Evolutionary conservation across 2,113 vertebrate species (phyloP).

Genomic region (Gobio gobio): DNA sequence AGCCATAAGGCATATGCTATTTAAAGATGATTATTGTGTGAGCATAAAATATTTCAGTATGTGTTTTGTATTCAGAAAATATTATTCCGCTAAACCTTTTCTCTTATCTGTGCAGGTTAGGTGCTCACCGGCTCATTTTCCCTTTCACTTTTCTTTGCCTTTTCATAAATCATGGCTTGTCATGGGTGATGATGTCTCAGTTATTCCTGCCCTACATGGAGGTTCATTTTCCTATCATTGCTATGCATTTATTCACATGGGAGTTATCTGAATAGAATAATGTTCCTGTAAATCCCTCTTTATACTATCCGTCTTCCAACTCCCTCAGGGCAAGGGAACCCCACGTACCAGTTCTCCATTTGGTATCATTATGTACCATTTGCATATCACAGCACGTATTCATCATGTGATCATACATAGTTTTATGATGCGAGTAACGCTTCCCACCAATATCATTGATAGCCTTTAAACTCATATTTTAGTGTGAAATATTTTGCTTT

Average conservation of each 20-base stretch:
- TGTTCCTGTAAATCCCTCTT: constrained; percentile 39
- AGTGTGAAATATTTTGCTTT: constrained; percentile 7
- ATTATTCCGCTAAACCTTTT: not conserved
- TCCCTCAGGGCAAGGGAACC: constrained; percentile 16
- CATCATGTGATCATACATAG: constrained; percentile 22
- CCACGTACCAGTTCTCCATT: constrained; percentile 10
- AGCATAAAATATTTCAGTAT: not conserved
- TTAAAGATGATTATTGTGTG: constrained; percentile 14
- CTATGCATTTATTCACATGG: constrained; percentile 49
- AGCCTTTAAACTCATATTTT: constrained; percentile 10
- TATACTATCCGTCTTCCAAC: constrained; percentile 11
- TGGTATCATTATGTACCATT: constrained; percentile 41
- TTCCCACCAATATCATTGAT: not conserved
- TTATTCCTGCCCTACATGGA: constrained; percentile 32
- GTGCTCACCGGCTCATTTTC: not conserved
- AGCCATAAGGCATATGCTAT: not conserved
- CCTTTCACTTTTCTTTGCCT: not conserved
- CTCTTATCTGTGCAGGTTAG: not conserved
- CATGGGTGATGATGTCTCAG: constrained; percentile 28
- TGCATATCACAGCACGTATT: constrained; percentile 35
- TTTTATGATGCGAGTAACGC: not conserved
- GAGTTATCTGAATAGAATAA: constrained; percentile 29
- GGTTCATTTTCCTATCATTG: constrained; percentile 48
- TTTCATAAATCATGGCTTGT: constrained; percentile 48
- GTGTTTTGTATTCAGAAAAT: not conserved